Base-by-base conservation (phyloP, 2,888 invertebrate genomes). In the Aethes cnicana region DNA sequence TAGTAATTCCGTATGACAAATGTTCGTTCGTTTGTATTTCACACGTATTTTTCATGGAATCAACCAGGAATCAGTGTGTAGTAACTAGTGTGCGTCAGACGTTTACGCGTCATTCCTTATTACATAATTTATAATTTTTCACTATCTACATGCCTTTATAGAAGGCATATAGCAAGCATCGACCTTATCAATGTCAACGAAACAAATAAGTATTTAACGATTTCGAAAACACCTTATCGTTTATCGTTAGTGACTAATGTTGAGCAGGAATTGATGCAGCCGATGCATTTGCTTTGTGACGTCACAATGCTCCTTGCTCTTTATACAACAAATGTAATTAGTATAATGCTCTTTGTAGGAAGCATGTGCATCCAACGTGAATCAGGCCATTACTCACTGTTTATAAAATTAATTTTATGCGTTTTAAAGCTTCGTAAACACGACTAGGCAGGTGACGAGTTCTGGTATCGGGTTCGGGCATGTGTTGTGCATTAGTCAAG, bases 351-450 rank as follows among this genome's bases (percentile, higher is more conserved):
- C 50, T 58, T 55, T 56, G 50, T 56, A 46, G 23, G 23, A 52
- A 50, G 54, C 62, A 65, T 61, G 58, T 64, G 66, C 63, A 61
- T 56, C 60, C 60, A 57, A 58, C 55, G 55, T 81, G 75, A 81
- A 63, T 78, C 77, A 76, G 63, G 25, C 63, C 62, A 69, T 76
- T 72, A 73, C 61, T 68, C 60, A 69, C 69, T 72, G 77, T 77
- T 80, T 77, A 77, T 74, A 62, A 74, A 61, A 59, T 58, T 53
- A 57, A 66, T 71, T 76, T 74, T 70, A 74, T 68, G 72, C 68
- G 63, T 71, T 62, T 75, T 70, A 69, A 68, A 69, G 64, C 63
- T 69, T 72, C 69, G 66, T 74, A 69, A 70, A 72, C 69, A 74
- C 58, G 57, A 62, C 55, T 26, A 52, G 33, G 39, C 20, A 52